Conservation (phyloP, 2,113 vertebrate genomes). For the Hemicordylus capensis region DNA sequence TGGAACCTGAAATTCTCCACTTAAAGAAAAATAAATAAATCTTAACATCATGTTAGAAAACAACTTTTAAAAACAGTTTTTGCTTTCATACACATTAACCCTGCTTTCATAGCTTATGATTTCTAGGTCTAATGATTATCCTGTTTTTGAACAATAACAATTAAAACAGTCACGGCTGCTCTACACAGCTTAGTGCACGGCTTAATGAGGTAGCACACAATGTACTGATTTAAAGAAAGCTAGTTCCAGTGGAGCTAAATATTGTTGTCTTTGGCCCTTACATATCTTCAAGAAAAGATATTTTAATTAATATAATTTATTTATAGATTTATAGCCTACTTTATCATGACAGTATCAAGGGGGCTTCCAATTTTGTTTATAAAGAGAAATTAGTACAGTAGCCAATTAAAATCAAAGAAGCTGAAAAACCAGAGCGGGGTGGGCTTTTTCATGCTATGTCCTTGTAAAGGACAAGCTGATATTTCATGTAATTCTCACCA, state of each 20-base stretch:
- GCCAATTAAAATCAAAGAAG: too few species aligned
- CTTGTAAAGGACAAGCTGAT: background rate
- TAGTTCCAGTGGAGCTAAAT: background rate
- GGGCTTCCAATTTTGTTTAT: too few species aligned
- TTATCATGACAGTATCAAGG: too few species aligned
- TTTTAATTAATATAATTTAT: too few species aligned
- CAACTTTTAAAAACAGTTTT: too few species aligned
- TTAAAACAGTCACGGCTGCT: background rate
- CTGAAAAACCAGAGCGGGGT: too few species aligned
- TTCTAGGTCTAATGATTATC: background rate
- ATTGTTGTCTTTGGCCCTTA: background rate
- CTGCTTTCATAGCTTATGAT: background rate
- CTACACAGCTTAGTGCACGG: background rate
- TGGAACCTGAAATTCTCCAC: too few species aligned
- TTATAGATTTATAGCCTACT: too few species aligned
- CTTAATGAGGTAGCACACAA: background rate
- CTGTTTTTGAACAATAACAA: background rate
- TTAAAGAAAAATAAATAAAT: too few species aligned
- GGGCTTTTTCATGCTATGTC: background rate
- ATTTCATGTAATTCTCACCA: background rate
- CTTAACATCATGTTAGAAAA: too few species aligned
- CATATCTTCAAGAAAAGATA: background rate
- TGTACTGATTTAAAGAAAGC: background rate
- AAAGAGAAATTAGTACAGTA: too few species aligned
- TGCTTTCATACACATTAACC: background rate